Conservation (phyloP, 2,797 vertebrate species). For the Hirundo rustica region DNA sequence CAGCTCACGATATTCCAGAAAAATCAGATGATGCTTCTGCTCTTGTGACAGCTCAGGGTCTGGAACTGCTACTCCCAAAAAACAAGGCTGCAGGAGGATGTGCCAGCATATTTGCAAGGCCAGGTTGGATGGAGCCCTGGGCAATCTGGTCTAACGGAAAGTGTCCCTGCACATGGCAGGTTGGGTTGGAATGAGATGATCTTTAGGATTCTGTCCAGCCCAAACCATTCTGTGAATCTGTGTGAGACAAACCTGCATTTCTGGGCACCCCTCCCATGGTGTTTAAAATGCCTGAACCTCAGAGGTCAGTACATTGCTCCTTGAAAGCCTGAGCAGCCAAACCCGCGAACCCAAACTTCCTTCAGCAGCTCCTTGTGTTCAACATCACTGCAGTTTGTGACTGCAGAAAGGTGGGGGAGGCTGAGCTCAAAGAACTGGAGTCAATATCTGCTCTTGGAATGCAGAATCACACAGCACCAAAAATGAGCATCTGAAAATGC, state of each 20-base stretch:
- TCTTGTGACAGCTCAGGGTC: not conserved
- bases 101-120: not conserved
- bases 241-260: rapidly evolving
- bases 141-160: not conserved
- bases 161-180: not conserved
- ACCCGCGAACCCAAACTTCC: not conserved
- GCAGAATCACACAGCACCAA: not conserved
- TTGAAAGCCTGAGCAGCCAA: not conserved
- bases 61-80: not conserved
- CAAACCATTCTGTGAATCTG: not conserved
- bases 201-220: not conserved
- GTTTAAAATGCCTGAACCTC: not conserved
- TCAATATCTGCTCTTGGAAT: not conserved
- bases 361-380: not conserved
- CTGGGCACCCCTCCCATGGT: rapidly evolving
- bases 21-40: not conserved
- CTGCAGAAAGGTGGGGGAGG: not conserved
- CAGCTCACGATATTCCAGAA: rapidly evolving
- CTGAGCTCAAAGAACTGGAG: rapidly evolving
- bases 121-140: not conserved
- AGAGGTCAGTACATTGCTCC: not conserved
- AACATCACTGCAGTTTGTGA: rapidly evolving
- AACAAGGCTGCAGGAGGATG: rapidly evolving
- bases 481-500: not conserved
- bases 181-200: not conserved